phyloP scores from a whole-genome alignment of 2,888 invertebrate genomes.

The Luperina testacea region DNA sequence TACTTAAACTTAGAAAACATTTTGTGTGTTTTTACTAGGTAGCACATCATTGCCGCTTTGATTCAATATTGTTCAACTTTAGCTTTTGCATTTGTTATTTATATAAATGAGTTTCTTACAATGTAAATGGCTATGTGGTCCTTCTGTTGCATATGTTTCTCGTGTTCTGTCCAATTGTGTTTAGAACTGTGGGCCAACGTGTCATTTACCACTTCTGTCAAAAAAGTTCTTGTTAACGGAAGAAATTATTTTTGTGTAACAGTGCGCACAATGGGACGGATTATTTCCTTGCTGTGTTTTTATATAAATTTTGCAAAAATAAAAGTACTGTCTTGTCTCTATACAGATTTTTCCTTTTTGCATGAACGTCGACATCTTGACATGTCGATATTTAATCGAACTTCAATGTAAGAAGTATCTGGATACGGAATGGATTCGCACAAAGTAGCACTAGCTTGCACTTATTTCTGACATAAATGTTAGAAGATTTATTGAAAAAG shows the following conservation, averaged over 20 bases:
- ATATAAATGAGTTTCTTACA: background rate
- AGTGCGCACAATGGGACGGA: background rate
- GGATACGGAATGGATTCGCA: background rate
- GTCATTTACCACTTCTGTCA: background rate
- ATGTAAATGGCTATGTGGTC: background rate
- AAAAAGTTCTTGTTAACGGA: slow-evolving; percentile 4
- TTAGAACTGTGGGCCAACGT: background rate
- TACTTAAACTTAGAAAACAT: background rate
- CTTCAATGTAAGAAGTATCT: slow-evolving; percentile 18
- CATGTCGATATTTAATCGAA: slow-evolving; percentile 20
- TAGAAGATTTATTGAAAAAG: background rate
- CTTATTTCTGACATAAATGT: background rate
- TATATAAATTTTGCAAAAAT: background rate
- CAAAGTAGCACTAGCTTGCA: background rate
- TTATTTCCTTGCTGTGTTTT: background rate
- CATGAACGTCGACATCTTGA: background rate
- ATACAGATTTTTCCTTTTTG: slow-evolving; percentile 11
- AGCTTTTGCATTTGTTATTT: background rate
- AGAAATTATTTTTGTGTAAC: background rate
- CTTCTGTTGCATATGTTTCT: background rate
- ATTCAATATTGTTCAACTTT: background rate
- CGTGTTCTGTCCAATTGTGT: background rate
- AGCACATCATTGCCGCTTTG: background rate
- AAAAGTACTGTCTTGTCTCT: background rate
- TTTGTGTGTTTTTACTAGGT: background rate